Evolutionary conservation across 92 coral and sea anemone species (phyloP).

Genomic region (Bergia puertoricense): DNA sequence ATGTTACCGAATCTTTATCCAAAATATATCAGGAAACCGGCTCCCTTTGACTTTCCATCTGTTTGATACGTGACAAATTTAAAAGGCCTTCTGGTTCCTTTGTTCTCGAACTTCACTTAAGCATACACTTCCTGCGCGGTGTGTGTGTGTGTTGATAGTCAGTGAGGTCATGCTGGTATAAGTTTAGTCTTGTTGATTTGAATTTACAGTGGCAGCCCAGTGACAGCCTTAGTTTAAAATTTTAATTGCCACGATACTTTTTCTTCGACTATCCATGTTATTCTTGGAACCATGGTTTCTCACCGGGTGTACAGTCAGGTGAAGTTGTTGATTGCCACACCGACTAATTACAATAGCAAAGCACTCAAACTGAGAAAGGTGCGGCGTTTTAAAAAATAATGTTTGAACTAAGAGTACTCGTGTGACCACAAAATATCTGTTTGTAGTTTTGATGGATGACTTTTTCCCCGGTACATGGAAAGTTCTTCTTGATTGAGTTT

Average conservation of each 20-base stretch:
- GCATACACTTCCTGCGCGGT: slow-evolving; percentile 26
- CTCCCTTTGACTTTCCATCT: background rate
- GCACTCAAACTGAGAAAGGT: background rate
- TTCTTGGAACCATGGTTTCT: too few relatives aligned
- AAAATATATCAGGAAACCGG: background rate
- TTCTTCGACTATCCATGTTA: background rate
- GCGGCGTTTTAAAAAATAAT: background rate
- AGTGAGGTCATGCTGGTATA: slow-evolving; percentile 17
- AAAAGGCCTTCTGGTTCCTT: background rate
- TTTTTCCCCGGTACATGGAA: background rate
- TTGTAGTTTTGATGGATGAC: background rate
- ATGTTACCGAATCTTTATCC: background rate
- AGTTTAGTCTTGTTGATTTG: slow-evolving; percentile 5
- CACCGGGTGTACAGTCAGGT: background rate
- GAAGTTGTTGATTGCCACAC: background rate
- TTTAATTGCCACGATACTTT: background rate
- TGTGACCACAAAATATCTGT: background rate
- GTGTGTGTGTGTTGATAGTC: slow-evolving; percentile 7
- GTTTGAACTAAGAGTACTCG: background rate
- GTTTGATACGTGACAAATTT: slow-evolving; percentile 30
- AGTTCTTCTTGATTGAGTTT: background rate
- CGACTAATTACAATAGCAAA: background rate
- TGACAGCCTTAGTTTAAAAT: background rate
- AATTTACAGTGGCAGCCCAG: background rate
- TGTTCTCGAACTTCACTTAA: slow-evolving; percentile 16